phyloP scores from a whole-genome alignment of 2,888 invertebrate genomes.

The Ornithoptera alexandrae region DNA sequence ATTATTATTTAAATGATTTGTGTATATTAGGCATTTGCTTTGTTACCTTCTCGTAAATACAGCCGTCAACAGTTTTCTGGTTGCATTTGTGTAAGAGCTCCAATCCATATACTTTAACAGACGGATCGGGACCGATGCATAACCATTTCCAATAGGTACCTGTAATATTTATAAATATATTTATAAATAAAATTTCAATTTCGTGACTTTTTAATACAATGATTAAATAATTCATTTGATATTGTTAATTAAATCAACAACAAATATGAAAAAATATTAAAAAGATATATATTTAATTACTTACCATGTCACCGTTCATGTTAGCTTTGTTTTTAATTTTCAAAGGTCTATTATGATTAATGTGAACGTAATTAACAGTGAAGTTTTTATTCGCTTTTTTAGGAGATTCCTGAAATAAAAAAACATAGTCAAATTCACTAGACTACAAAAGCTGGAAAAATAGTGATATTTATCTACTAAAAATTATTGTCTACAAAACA shows the following conservation, averaged over 20 bases:
- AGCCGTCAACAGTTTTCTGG: conserved; percentile 69
- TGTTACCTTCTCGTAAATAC: conserved; percentile 64
- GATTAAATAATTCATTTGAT: not conserved
- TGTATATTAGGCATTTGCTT: not conserved
- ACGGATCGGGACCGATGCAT: conserved; percentile 45
- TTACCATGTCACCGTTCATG: conserved; percentile 14
- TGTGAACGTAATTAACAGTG: not conserved
- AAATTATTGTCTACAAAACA: too few relatives aligned
- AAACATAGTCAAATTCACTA: not conserved
- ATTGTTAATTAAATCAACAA: too few relatives aligned
- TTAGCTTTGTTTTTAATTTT: conserved; percentile 28
- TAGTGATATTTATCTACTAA: too few relatives aligned
- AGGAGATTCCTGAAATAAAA: conserved; percentile 3
- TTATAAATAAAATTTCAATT: too few relatives aligned
- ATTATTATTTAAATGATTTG: not conserved
- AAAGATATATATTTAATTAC: not conserved
- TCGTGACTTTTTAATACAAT: not conserved
- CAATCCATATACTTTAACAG: conserved; percentile 69
- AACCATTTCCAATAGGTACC: conserved; percentile 28
- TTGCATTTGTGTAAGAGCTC: conserved; percentile 72
- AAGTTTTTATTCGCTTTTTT: conserved; percentile 15
- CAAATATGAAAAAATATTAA: not conserved
- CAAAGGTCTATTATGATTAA: conserved; percentile 26
- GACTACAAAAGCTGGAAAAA: too few relatives aligned
- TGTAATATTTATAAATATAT: too few relatives aligned